Conservation (phyloP, 1,140 invertebrate species). For the Neodiprion virginianus region DNA sequence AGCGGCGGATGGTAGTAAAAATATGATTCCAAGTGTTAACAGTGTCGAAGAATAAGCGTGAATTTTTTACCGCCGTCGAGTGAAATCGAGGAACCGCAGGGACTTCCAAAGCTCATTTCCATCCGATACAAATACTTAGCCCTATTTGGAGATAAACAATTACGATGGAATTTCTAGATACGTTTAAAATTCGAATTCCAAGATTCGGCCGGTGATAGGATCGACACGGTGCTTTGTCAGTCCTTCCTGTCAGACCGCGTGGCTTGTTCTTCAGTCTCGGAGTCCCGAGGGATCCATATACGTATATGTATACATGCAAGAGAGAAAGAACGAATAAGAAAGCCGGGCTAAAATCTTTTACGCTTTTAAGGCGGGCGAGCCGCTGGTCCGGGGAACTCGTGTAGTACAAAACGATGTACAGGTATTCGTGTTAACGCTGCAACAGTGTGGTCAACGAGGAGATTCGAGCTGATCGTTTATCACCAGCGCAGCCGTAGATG, state of each 20-base stretch:
- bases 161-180: slow-evolving; percentile 3
- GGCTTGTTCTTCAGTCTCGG: not conserved
- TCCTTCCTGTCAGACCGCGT: not conserved
- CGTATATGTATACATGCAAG: not conserved
- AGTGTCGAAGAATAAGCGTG: too few species aligned
- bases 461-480: not conserved
- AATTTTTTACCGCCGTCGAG: too few species aligned
- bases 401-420: slow-evolving; percentile 1
- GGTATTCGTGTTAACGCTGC: not conserved
- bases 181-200: not conserved
- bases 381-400: not conserved
- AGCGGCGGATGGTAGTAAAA: not conserved
- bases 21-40: not conserved
- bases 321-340: not conserved
- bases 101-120: too few species aligned
- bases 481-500: not conserved
- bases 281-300: not conserved
- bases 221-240: slow-evolving; percentile 6
- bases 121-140: too few species aligned
- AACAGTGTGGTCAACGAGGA: too few species aligned
- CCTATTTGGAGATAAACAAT: not conserved
- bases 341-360: too few species aligned
- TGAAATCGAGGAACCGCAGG: too few species aligned
- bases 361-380: not conserved
- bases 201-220: not conserved